Evolutionary conservation across 2,797 vertebrate species (phyloP), one percentile per base, ranked within the genome.

Genomic region (Sebastes dallii): DNA sequence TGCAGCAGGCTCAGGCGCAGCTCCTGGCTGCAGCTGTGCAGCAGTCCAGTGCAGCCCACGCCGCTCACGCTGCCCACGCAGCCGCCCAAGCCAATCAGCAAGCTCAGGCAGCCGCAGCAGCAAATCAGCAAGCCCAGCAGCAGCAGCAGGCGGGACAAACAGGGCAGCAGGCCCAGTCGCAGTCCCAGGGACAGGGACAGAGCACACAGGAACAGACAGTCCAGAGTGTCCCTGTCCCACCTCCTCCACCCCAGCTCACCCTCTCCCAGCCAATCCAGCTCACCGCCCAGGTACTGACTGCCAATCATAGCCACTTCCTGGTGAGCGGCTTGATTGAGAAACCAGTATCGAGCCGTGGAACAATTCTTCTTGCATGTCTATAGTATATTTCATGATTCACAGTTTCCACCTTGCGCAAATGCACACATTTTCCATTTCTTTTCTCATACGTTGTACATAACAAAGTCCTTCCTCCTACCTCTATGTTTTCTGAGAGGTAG

Each of bases 191-290:
- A 78, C 96, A 95, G 90, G 92, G 93, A 77, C 95, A 95, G 92
- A 93, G 86, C 92, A 92, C 95, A 92, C 96, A 96, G 93, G 96
- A 97, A 84, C 94, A 95, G 88, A 94, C 85, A 54, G 42, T 75
- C 69, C 94, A 93, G 86, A 93, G 90, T 77, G 83, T 93, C 89
- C 82, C 95, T 56, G 93, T 94, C 92, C 94, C 94, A 60, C 95
- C 96, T 75, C 94, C 95, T 92, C 95, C 96, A 39, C 96, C 96
- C 42, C 97, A 97, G 95, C 96, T 98, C 77, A 93, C 97, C 78
- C 96, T 98, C 82, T 97, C 97, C 80, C 97, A 98, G 90, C 97
- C 97, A 87, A 97, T 98, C 94, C 97, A 98, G 94, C 97, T 98
- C 92, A 98, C 97, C 62, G 97, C 97, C 93, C 97, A 98, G 97